Conservation (phyloP, 1,140 invertebrate genomes). For the Chelonus insularis region DNA sequence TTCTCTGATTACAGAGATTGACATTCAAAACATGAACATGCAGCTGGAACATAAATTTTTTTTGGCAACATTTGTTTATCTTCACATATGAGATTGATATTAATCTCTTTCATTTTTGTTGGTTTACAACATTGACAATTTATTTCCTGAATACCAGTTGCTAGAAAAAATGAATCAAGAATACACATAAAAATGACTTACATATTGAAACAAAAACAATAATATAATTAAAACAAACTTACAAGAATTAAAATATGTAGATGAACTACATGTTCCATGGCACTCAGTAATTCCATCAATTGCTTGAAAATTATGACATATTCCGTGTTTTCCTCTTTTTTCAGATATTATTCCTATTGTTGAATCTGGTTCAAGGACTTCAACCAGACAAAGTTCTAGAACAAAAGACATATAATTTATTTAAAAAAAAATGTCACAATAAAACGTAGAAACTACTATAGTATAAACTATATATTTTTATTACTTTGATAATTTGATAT, state of each 20-base stretch:
- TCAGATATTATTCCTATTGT: constrained; percentile 64
- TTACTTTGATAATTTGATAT: constrained; percentile 51
- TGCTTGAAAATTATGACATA: constrained; percentile 65
- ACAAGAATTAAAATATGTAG: constrained; percentile 67
- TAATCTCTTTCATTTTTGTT: constrained; percentile 50
- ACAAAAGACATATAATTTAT: no score
- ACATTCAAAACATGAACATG: constrained; percentile 63
- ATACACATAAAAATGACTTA: constrained; percentile 8
- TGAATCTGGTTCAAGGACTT: constrained; percentile 56
- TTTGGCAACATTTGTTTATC: constrained; percentile 60
- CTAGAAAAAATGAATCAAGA: constrained; percentile 49
- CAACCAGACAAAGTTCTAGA: constrained; percentile 63
- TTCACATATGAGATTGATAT: constrained; percentile 60
- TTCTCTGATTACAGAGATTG: neutral
- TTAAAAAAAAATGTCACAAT: neutral
- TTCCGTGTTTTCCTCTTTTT: constrained; percentile 55
- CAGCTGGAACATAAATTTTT: constrained; percentile 57
- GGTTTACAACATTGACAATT: constrained; percentile 67
- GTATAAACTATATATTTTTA: no score
- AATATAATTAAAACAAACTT: constrained; percentile 33
- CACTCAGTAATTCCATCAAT: constrained; percentile 68
- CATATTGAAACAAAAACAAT: constrained; percentile 7
- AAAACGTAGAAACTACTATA: no score
- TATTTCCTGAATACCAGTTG: constrained; percentile 57
- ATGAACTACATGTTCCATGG: constrained; percentile 67